Conservation (phyloP, 2,113 vertebrate genomes). For the Herpetotheres cachinnans region DNA sequence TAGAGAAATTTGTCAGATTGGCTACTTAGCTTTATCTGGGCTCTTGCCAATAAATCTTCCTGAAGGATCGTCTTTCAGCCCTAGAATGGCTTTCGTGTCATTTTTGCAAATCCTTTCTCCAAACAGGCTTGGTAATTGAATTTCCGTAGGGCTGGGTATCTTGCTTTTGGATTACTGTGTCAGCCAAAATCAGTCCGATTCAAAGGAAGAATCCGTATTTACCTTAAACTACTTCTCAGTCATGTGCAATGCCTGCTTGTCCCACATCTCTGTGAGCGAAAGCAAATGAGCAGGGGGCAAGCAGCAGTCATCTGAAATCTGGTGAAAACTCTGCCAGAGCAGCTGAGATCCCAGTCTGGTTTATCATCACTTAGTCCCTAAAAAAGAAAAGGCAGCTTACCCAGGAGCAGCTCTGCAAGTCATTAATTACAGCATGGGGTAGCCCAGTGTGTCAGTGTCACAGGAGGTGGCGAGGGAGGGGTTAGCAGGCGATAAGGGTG, state of each 20-base stretch:
- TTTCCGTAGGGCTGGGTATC: background rate
- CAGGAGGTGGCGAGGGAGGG: background rate
- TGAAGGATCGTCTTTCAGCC: slow-evolving; percentile 4
- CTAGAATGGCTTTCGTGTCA: background rate
- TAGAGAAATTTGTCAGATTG: background rate
- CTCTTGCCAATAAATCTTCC: background rate
- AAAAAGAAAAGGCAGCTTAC: background rate
- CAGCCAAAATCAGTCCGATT: background rate
- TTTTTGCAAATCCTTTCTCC: background rate
- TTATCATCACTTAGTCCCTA: background rate
- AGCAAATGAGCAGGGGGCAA: background rate
- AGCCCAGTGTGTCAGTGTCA: background rate
- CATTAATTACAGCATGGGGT: background rate
- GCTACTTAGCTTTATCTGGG: background rate
- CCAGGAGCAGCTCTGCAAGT: background rate
- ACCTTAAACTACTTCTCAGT: background rate
- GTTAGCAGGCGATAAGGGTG: background rate
- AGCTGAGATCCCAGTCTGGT: background rate
- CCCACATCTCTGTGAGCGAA: background rate
- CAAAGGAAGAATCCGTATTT: background rate
- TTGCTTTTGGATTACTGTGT: background rate
- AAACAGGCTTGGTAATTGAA: background rate
- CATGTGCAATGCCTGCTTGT: background rate
- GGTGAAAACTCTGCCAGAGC: background rate
- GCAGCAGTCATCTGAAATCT: background rate